A percentile compares a stretch with the other conserved stretches of the same genome.
These are phyloP conservation scores for Rhipidura dahli DNA, from an alignment of 2,113 vertebrate species.

Conservation along the genomic window DNA sequence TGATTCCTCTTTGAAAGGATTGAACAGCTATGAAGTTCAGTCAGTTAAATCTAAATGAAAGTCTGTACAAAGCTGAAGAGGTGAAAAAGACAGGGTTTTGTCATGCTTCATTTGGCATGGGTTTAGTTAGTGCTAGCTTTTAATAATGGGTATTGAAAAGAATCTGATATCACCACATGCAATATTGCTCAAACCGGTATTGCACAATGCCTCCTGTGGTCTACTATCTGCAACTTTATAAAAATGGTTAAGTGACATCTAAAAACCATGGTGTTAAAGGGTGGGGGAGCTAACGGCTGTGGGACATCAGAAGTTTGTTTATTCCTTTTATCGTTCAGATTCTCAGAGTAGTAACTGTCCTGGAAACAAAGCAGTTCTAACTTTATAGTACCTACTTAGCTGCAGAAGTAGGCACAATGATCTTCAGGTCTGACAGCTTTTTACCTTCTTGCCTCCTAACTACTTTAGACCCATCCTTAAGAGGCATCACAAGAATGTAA, in stretches of 20 bases:
- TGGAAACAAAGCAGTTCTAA: not conserved
- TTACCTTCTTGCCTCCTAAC: not conserved
- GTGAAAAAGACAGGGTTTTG: not conserved
- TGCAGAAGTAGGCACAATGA: not conserved
- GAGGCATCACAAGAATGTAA: fast-evolving
- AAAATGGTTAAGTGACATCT: not conserved
- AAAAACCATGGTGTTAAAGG: not conserved
- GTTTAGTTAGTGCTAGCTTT: not conserved
- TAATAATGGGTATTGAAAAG: not conserved
- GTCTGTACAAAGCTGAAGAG: not conserved
- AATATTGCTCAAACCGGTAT: not conserved
- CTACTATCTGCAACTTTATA: not conserved
- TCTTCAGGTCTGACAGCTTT: not conserved
- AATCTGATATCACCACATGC: not conserved
- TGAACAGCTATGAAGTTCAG: not conserved
- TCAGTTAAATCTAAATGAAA: not conserved
- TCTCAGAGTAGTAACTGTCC: not conserved
- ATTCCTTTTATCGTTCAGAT: not conserved
- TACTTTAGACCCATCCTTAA: not conserved
- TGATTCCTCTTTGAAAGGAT: not conserved
- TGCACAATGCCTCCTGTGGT: not conserved
- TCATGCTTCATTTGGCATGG: not conserved
- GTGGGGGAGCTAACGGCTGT: not conserved
- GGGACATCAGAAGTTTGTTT: not conserved
- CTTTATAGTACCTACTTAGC: not conserved